These are phyloP conservation scores for Brachionus plicatilis DNA, from an alignment of 1,140 invertebrate species.

Conservation along the genomic window DNA sequence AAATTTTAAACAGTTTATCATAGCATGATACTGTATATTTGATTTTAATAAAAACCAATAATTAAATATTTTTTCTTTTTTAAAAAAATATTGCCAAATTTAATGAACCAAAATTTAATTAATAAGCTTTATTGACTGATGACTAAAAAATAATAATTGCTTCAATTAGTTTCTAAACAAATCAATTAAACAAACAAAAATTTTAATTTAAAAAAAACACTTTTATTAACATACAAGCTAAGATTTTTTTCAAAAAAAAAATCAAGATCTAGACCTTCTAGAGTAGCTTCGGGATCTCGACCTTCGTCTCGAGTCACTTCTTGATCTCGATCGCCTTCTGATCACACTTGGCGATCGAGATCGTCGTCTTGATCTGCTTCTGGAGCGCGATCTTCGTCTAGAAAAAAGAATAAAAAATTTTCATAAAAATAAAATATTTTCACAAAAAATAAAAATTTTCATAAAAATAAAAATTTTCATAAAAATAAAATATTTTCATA, in stretches of 20 bases:
- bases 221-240: not conserved
- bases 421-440: no score
- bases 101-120: not conserved
- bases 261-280: conserved; percentile 3
- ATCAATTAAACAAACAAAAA: not conserved
- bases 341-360: not conserved
- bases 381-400: not conserved
- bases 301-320: conserved; percentile 16
- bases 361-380: not conserved
- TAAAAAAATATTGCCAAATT: no score
- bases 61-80: no score
- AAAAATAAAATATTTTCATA: no score
- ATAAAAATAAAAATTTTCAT: not conserved
- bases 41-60: no score
- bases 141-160: not conserved
- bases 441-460: no score
- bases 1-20: no score
- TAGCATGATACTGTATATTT: no score
- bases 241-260: not conserved
- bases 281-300: not conserved
- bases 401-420: not conserved
- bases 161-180: not conserved
- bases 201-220: not conserved
- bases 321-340: not conserved
- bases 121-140: not conserved